Evolutionary conservation across 30 jellyfish, hydroid and myxozoan genomes (phyloP).

Genomic region (Turritopsis dohrnii): DNA sequence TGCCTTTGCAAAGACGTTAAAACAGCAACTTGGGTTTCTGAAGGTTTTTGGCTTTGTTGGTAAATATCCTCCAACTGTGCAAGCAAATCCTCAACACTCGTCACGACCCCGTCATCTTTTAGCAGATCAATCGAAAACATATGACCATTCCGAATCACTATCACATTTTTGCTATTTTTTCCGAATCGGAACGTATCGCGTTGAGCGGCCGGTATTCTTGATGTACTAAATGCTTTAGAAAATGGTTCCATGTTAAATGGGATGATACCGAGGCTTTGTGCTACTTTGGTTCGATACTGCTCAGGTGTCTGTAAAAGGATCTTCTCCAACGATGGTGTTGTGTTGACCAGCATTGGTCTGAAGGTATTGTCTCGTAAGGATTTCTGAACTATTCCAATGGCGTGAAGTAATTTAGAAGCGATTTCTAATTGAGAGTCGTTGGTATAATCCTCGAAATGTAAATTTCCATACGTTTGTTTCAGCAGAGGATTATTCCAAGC

Average conservation of each 20-base stretch:
- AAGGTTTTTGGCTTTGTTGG: not conserved
- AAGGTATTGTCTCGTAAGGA: not conserved
- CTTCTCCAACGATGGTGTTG: not conserved
- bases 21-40: not conserved
- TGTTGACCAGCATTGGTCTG: not conserved
- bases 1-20: not conserved
- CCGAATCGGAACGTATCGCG: not conserved
- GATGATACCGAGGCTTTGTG: not conserved
- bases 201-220: not conserved
- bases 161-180: not conserved
- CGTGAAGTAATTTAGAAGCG: not conserved
- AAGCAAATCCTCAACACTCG: not conserved
- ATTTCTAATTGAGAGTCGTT: not conserved
- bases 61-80: not conserved
- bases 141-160: not conserved
- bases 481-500: not conserved
- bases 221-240: not conserved
- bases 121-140: not conserved
- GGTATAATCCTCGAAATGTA: not conserved
- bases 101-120: not conserved
- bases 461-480: not conserved
- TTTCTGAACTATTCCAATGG: not conserved
- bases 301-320: not conserved
- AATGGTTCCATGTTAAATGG: not conserved
- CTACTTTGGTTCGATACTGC: not conserved